Conservation (phyloP, 2,797 vertebrate species). For the Scyliorhinus canicula region DNA sequence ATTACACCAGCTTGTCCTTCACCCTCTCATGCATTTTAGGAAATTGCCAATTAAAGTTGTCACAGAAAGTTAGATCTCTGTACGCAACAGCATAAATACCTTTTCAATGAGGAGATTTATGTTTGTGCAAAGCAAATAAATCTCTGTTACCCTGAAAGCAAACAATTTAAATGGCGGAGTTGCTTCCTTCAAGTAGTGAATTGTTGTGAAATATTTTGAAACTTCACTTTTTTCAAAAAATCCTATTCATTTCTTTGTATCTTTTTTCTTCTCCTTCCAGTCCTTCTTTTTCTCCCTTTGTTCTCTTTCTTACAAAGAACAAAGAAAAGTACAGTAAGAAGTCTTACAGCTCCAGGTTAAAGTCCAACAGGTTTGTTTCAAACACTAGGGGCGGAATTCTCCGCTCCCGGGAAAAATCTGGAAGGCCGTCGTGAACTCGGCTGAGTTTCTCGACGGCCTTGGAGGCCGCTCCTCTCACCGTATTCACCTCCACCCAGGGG, state of each 20-base stretch:
- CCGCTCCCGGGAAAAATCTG: too few species aligned
- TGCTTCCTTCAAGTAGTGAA: neutral
- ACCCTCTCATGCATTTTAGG: too few species aligned
- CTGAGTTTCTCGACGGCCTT: too few species aligned
- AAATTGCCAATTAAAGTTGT: neutral
- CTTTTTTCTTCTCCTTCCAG: neutral
- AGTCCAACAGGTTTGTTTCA: too few species aligned
- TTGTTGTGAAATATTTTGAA: neutral
- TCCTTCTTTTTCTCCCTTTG: neutral
- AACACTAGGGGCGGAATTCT: too few species aligned
- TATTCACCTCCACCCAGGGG: too few species aligned
- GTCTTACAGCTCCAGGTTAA: too few species aligned
- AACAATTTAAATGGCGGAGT: neutral
- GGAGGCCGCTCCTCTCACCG: too few species aligned
- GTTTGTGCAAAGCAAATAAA: neutral
- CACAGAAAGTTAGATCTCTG: neutral
- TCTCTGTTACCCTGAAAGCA: neutral
- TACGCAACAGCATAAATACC: neutral
- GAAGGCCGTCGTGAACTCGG: too few species aligned
- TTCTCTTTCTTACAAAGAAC: neutral
- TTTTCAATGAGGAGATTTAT: neutral
- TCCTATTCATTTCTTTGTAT: neutral
- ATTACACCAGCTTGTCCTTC: neutral
- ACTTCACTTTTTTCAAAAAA: neutral
- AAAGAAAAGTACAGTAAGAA: too few species aligned